phyloP scores from a whole-genome alignment of 2,797 vertebrate species.

The Pipistrellus pygmaeus region DNA sequence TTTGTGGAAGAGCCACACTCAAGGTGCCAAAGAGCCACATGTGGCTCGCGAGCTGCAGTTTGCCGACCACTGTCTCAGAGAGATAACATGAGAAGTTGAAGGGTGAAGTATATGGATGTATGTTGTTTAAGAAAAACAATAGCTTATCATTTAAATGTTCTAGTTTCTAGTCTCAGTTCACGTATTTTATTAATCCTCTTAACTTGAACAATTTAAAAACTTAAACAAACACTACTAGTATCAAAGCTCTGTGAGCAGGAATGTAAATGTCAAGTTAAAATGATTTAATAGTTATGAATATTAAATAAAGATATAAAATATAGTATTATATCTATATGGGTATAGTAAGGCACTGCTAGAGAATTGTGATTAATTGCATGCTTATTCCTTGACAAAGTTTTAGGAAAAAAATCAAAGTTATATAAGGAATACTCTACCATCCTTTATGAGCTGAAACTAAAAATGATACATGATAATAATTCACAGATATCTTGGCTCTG shows the following conservation, averaged over 20 bases:
- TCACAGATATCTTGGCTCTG: background rate
- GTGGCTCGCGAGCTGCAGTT: too few species aligned
- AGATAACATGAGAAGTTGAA: background rate
- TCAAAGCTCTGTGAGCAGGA: background rate
- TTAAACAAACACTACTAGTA: background rate
- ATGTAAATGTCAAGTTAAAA: background rate
- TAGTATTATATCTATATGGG: background rate
- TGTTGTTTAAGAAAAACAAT: background rate
- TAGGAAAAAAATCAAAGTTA: background rate
- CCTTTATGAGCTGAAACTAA: background rate
- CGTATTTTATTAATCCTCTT: background rate
- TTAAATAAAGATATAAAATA: background rate
- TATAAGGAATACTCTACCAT: background rate
- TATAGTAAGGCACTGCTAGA: background rate
- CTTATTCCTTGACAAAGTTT: constrained; percentile 2
- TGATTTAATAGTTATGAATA: background rate
- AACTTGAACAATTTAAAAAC: background rate
- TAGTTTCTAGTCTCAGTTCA: background rate
- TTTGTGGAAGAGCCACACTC: too few species aligned
- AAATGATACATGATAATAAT: background rate
- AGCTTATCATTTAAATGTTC: background rate
- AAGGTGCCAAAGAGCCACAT: too few species aligned
- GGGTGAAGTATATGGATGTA: background rate
- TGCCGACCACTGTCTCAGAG: background rate
- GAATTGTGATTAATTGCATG: background rate